Base-by-base conservation (phyloP, 2,888 invertebrate genomes). In the Elgonia sp. region DNA sequence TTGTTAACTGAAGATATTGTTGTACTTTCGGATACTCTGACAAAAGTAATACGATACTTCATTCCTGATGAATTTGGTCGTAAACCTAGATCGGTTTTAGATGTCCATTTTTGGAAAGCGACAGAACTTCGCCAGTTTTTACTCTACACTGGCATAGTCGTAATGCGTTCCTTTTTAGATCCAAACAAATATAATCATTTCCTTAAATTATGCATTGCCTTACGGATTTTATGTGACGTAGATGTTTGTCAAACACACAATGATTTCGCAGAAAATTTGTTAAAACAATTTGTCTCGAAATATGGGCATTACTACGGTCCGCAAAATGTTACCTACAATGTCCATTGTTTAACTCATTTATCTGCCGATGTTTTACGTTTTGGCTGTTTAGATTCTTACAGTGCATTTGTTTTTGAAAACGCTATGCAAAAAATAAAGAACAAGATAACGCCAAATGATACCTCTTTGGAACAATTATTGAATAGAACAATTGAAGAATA, bases 281-380 rank as follows among this genome's bases (percentile, higher is more conserved):
- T 89, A 39, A 55, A 73, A 60, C 63, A 76, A 53, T 90, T 87
- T 53, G 87, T 87, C 4, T 14, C 39, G 3, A 77, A 37, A 57
- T 69, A 76, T 46, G 5, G 7, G n/a, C n/a, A 72, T 12, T 18
- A 87, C 55, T 92, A 91, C 77, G 89, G 90, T 14, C 16, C 20
- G 12, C n/a, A 86, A 37, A 88, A 86, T 37, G 46, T 91, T 14
- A 84, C 90, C 0, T 92, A 92, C 75, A 92, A 92, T 87, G 82
- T 92, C n/a, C 92, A 93, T 75, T 76, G 77, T 29, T 69, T 93
- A 0, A 40, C 89, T 37, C 92, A 93, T 88, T 69, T 93, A 10
- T 39, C 86, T 20, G 72, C 76, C 50, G 86, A 18, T n/a, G 70
- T 55, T 9, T n/a, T 29, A 55, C 53, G 39, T 5, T 70, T 55